phyloP scores from a whole-genome alignment of 2,113 vertebrate species.

The Oryzias curvinotus region DNA sequence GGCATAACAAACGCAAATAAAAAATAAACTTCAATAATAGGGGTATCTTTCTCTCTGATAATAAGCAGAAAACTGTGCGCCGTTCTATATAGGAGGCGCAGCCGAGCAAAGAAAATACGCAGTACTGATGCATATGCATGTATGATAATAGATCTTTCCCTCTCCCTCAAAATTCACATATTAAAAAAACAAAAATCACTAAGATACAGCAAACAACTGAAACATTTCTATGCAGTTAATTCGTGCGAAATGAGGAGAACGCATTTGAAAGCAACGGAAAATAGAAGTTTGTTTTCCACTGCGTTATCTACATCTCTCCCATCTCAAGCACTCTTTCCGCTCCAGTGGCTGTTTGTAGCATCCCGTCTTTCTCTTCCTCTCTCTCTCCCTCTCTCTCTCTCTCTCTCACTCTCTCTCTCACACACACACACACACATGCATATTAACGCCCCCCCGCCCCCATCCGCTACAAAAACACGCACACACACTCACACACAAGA shows the following conservation, averaged over 20 bases:
- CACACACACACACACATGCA: conserved; percentile 14
- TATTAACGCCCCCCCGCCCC: conserved; percentile 1
- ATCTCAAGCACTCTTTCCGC: conserved; percentile 78
- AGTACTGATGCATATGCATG: conserved; percentile 80
- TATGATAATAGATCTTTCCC: conserved; percentile 65
- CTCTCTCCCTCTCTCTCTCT: conserved; percentile 13
- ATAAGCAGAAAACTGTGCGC: conserved; percentile 25
- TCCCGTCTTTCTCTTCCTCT: conserved; percentile 49
- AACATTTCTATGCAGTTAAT: conserved; percentile 2
- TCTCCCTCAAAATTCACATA: conserved; percentile 24
- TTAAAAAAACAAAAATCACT: conserved; percentile 4
- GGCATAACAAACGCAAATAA: not conserved
- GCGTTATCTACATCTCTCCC: conserved; percentile 73
- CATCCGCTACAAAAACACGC: conserved; percentile 17
- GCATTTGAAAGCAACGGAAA: conserved; percentile 53
- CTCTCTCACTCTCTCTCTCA: conserved; percentile 14
- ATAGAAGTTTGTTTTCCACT: conserved; percentile 74
- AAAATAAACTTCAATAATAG: not conserved
- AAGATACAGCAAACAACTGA: conserved; percentile 12
- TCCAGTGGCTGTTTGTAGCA: conserved; percentile 69
- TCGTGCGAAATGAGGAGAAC: conserved; percentile 39
- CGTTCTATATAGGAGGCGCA: conserved; percentile 64
- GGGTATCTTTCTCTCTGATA: not conserved
- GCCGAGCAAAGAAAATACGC: conserved; percentile 76
- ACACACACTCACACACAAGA: conserved; percentile 30